Conservation (phyloP, 2,797 vertebrate species). For the Telmatherina bonti region DNA sequence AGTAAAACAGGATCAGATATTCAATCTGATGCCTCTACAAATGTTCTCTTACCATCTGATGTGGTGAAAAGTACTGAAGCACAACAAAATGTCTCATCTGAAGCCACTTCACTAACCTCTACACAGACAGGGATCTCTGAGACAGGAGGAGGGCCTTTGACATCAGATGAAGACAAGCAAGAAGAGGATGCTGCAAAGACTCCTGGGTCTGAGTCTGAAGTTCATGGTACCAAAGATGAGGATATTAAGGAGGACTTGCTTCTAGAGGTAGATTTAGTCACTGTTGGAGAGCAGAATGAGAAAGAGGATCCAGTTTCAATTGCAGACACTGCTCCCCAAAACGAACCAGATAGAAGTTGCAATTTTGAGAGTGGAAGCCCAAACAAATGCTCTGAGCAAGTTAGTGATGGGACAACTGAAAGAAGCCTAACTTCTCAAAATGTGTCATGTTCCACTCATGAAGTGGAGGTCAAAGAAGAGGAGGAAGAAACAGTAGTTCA, state of each 20-base stretch:
- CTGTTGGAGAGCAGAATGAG: slow-evolving; percentile 77
- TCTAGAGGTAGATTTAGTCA: slow-evolving; percentile 81
- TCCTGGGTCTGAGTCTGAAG: slow-evolving; percentile 38
- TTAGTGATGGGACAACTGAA: slow-evolving; percentile 33
- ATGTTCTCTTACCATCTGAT: slow-evolving; percentile 23
- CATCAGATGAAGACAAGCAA: slow-evolving; percentile 24
- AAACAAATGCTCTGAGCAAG: slow-evolving; percentile 13
- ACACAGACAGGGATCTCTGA: slow-evolving; percentile 36
- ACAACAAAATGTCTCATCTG: slow-evolving; percentile 11
- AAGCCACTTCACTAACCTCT: slow-evolving; percentile 25
- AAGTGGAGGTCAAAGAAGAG: slow-evolving; percentile 79
- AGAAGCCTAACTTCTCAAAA: slow-evolving; percentile 53
- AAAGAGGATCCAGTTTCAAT: slow-evolving; percentile 37
- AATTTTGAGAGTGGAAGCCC: slow-evolving; percentile 14
- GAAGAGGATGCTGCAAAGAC: slow-evolving; percentile 18
- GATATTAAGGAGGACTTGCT: slow-evolving; percentile 81
- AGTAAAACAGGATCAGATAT: slow-evolving; percentile 17
- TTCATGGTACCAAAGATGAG: slow-evolving; percentile 60
- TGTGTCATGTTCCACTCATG: slow-evolving; percentile 67
- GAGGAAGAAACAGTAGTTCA: slow-evolving; percentile 77
- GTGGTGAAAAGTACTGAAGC: slow-evolving; percentile 20
- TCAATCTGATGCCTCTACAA: slow-evolving; percentile 18
- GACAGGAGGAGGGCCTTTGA: slow-evolving; percentile 18
- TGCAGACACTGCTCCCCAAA: slow-evolving; percentile 39
- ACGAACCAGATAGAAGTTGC: slow-evolving; percentile 21